phyloP scores from a whole-genome alignment of 2,797 vertebrate species.

The Cynopterus sphinx region DNA sequence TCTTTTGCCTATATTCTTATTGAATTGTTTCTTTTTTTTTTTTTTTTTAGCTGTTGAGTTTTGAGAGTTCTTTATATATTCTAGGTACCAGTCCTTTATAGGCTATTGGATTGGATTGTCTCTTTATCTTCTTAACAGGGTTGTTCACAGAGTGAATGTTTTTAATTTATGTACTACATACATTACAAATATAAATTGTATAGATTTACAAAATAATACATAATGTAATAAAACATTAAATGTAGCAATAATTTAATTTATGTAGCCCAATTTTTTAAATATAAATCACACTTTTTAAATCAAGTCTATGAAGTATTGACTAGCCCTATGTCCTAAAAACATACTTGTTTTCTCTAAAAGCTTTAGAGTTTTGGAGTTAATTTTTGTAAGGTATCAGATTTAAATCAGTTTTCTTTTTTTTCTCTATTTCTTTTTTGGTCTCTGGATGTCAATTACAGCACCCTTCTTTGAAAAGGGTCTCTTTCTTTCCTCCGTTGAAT shows the following conservation, averaged over 20 bases:
- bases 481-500: background rate
- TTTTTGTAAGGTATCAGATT: background rate
- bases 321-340: background rate
- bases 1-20: background rate
- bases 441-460: background rate
- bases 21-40: background rate
- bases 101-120: background rate
- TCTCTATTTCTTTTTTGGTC: background rate
- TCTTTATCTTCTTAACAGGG: background rate
- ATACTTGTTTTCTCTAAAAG: background rate
- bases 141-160: background rate
- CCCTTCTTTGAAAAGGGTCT: background rate
- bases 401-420: background rate
- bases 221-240: background rate
- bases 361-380: background rate
- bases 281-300: background rate
- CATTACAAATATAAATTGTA: background rate
- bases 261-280: background rate
- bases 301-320: background rate
- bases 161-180: background rate
- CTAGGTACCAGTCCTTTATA: background rate
- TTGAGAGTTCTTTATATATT: background rate
- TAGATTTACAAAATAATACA: background rate
- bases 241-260: background rate
- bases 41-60: background rate